These are phyloP conservation scores for Choristoneura fumiferana DNA, from an alignment of 1,140 invertebrate genomes.

Conservation along the genomic window DNA sequence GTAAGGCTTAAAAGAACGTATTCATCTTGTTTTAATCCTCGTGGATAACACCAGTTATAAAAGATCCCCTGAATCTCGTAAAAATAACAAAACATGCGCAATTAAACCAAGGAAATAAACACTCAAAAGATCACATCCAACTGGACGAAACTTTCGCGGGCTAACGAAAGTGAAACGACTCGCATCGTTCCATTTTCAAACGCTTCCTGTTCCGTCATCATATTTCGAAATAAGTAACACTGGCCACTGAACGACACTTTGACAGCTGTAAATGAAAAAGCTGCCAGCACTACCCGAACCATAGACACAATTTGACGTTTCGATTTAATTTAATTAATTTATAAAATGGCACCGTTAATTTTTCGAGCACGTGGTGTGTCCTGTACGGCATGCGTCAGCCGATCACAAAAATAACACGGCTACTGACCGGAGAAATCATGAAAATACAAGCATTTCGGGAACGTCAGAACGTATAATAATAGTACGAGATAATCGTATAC, in stretches of 20 bases:
- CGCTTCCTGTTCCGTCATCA: conserved; percentile 30
- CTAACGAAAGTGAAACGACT: conserved; percentile 30
- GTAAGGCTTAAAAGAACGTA: no score
- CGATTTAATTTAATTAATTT: conserved; percentile 17
- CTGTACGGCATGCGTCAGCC: conserved; percentile 37
- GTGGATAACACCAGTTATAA: no score
- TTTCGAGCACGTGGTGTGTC: conserved; percentile 40
- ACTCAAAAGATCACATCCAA: conserved; percentile 26
- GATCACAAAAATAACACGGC: conserved; percentile 32
- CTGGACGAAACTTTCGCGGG: conserved; percentile 31
- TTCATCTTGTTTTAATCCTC: no score
- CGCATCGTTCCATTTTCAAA: conserved; percentile 36
- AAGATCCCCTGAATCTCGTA: no score
- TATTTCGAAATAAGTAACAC: conserved; percentile 26
- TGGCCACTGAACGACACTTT: conserved; percentile 20
- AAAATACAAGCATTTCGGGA: conserved; percentile 43
- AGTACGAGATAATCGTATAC: conserved; percentile 36
- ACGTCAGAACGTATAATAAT: conserved; percentile 45
- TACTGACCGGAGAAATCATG: conserved; percentile 37
- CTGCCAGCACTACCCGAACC: background rate
- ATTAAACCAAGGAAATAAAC: conserved; percentile 29
- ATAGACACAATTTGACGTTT: conserved; percentile 17
- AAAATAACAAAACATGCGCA: background rate
- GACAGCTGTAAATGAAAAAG: conserved; percentile 1
- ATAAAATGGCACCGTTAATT: conserved; percentile 31